Evolutionary conservation across 2,797 vertebrate genomes (phyloP).

Genomic region (Emydoidea blandingii): DNA sequence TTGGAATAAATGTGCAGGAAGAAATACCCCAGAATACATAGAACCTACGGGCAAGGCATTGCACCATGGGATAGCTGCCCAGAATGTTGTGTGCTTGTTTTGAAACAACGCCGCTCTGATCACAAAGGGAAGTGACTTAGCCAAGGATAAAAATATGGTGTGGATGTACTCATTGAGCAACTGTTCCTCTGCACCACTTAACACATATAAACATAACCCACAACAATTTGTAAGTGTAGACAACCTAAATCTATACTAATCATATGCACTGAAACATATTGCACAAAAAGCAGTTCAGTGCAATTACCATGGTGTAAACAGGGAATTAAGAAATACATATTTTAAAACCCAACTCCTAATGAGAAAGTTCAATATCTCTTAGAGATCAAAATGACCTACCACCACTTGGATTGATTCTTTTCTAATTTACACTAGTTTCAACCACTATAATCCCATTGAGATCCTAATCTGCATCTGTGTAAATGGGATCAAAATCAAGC

Average conservation of each 20-base stretch:
- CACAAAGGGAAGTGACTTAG: background rate
- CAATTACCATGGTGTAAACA: slow-evolving; percentile 1
- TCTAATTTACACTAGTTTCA: background rate
- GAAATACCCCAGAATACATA: background rate
- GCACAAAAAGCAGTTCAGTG: background rate
- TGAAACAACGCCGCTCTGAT: background rate
- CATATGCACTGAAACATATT: background rate
- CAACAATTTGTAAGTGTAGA: slow-evolving; percentile 6
- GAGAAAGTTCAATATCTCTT: background rate
- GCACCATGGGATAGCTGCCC: background rate
- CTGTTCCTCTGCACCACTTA: background rate
- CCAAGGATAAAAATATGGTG: background rate
- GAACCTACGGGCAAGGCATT: background rate
- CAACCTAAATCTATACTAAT: background rate
- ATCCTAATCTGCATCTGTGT: background rate
- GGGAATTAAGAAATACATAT: background rate
- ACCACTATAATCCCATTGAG: background rate
- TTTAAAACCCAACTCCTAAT: background rate
- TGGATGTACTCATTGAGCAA: background rate
- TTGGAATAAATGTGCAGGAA: background rate
- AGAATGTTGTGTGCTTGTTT: background rate
- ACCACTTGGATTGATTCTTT: background rate
- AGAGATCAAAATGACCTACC: background rate
- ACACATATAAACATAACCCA: background rate
- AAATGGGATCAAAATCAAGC: background rate